Percentiles rank a stretch among this genome's conserved stretches.
These are phyloP conservation scores for Microplitis manilae DNA, from an alignment of 2,888 invertebrate genomes.

Conservation along the genomic window DNA sequence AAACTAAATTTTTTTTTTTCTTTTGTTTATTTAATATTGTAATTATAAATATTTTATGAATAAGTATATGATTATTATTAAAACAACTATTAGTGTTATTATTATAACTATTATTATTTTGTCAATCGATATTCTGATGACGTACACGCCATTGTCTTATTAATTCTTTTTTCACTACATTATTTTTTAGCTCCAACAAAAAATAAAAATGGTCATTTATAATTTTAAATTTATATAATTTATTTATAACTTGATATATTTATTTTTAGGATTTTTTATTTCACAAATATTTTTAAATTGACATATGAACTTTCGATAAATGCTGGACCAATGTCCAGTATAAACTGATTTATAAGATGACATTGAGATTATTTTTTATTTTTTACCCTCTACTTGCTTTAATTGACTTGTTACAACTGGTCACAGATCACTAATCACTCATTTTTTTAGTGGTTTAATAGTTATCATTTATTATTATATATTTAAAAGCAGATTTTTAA, in stretches of 20 bases:
- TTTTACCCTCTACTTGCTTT: neutral
- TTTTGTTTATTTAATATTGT: neutral
- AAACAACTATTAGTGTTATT: neutral
- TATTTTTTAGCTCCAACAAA: neutral
- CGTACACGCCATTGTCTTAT: conserved; percentile 48
- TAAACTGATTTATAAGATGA: neutral
- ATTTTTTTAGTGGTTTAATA: neutral
- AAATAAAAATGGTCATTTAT: conserved; percentile 18
- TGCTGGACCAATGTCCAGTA: neutral
- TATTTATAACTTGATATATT: neutral
- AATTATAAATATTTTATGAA: neutral
- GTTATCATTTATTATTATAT: neutral
- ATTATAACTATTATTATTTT: conserved; percentile 5
- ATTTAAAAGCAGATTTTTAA: neutral
- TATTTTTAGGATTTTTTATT: neutral
- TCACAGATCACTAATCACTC: neutral
- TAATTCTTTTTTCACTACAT: conserved; percentile 36
- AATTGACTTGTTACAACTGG: neutral
- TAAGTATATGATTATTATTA: neutral
- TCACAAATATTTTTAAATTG: neutral
- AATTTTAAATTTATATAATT: neutral
- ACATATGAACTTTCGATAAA: neutral
- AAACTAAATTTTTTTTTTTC: conserved; percentile 12
- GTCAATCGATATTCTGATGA: conserved; percentile 49
- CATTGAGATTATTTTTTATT: neutral